phyloP scores from a whole-genome alignment of 2,113 vertebrate species.

The Microtus ochrogaster region DNA sequence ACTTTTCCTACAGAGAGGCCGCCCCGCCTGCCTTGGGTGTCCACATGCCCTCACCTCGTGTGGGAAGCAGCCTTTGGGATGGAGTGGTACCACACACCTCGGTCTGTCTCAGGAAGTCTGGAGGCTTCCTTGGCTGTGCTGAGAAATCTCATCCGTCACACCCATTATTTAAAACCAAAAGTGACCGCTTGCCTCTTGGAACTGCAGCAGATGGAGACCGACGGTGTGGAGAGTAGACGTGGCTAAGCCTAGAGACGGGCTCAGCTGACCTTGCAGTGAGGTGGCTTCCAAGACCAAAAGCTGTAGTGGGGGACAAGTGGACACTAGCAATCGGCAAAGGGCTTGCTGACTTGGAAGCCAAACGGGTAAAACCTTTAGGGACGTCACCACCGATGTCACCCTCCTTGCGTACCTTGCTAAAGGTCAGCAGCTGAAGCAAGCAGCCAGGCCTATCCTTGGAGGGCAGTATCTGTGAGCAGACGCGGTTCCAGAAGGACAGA shows the following conservation, averaged over 20 bases:
- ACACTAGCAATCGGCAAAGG: accelerated
- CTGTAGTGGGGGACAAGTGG: accelerated
- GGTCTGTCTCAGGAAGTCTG: neutral
- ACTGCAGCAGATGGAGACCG: accelerated
- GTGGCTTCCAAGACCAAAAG: accelerated
- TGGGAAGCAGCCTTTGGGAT: accelerated
- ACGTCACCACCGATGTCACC: accelerated
- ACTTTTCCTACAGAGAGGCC: neutral
- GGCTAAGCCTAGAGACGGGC: neutral
- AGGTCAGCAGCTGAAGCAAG: neutral
- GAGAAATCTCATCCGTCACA: accelerated
- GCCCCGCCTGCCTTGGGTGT: accelerated
- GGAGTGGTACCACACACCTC: accelerated
- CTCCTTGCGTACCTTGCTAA: neutral
- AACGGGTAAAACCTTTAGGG: neutral
- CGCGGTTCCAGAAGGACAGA: neutral
- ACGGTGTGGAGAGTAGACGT: accelerated
- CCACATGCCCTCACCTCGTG: accelerated
- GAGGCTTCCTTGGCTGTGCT: accelerated
- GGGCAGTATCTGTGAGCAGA: accelerated
- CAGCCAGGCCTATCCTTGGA: neutral
- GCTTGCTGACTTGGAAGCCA: accelerated
- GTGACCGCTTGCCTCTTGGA: accelerated
- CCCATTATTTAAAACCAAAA: neutral
- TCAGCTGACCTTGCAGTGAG: accelerated